phyloP scores from a whole-genome alignment of 1,140 invertebrate genomes.

The Trichomalopsis sarcophagae region DNA sequence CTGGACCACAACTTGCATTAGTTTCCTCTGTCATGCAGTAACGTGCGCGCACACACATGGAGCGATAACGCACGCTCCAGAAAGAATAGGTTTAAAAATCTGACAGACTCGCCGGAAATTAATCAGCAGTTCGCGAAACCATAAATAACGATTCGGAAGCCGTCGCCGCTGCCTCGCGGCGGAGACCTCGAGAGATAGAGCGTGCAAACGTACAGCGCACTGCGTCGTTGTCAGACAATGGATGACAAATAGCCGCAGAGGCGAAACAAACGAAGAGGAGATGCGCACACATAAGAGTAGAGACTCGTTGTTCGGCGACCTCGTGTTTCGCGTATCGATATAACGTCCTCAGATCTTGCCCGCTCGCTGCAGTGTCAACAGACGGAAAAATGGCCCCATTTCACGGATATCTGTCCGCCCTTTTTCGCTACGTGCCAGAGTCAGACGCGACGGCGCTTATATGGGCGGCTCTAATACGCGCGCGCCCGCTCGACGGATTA shows the following conservation, averaged over 20 bases:
- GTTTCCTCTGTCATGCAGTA: not conserved
- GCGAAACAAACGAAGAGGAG: constrained; percentile 66
- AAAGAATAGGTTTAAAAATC: constrained; percentile 43
- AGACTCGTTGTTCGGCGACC: constrained; percentile 15
- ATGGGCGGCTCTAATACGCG: constrained; percentile 1
- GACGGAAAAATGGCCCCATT: constrained; percentile 64
- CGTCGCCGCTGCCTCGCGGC: not conserved
- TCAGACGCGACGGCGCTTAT: not conserved
- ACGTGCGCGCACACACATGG: not conserved
- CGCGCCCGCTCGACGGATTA: constrained; percentile 6
- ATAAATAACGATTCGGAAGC: constrained; percentile 66
- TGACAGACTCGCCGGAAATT: constrained; percentile 58
- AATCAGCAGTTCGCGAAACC: constrained; percentile 65
- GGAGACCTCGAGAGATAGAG: not conserved
- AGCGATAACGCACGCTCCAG: constrained; percentile 25
- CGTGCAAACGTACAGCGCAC: not conserved
- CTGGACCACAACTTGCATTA: too few relatives aligned
- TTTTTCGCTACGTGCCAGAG: constrained; percentile 4
- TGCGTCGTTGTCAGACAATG: constrained; percentile 63
- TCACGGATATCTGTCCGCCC: constrained; percentile 37
- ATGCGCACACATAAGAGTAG: not conserved
- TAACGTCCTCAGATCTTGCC: constrained; percentile 47
- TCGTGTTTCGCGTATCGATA: constrained; percentile 64
- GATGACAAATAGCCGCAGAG: constrained; percentile 68
- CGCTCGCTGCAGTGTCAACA: constrained; percentile 32